Base-by-base conservation (phyloP, 2,797 vertebrate species). In the Sebastes miniatus region DNA sequence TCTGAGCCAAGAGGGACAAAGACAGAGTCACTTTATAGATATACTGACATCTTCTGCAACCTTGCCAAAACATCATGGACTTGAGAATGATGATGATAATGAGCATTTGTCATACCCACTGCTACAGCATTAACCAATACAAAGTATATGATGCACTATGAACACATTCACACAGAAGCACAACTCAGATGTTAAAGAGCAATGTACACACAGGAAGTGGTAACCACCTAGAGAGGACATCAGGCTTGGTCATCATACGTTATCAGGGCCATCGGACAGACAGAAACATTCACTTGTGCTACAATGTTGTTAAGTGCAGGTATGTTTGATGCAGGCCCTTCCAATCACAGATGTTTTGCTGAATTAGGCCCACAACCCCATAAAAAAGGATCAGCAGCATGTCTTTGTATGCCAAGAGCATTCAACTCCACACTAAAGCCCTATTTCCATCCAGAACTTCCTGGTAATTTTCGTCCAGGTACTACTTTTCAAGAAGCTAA, bases 1-100 rank as follows among this genome's bases (percentile, higher is more conserved):
- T 99, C 99, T 99, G 87, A 24, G 77, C 36, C 87, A 36, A 73
- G 18, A 65, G 6, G 52, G 8, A 76, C 39, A 50, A 13, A 83
- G 24, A 47, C 43, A 31, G 3, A 73, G 67, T 83, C 22, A 83
- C 39, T 77, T 65, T 27, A 69, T 2, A 81, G 11, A 76, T 3
- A 25, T 8, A 58, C 1, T 43, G 39, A 68, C 16, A 4, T 69
- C 16, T 59, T 70, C 8, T 22, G 52, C 20, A 64, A 61, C 52
- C 6, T 14, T 64, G 24, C 24, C 43, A 78, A 34, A 56, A 39
- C 32, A 67, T 16, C 1, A 31, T 47, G 13, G 69, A 20, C 43
- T 39, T 74, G 68, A 57, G 20, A 25, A 12, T 24, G 56, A 67
- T 32, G n/a, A n/a, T 58, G 54, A 69, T 47, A 7, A 65, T 61